Evolutionary conservation across 2,113 vertebrate species (phyloP), one percentile per base, ranked within the genome.

Genomic region (Rhinoderma darwinii): DNA sequence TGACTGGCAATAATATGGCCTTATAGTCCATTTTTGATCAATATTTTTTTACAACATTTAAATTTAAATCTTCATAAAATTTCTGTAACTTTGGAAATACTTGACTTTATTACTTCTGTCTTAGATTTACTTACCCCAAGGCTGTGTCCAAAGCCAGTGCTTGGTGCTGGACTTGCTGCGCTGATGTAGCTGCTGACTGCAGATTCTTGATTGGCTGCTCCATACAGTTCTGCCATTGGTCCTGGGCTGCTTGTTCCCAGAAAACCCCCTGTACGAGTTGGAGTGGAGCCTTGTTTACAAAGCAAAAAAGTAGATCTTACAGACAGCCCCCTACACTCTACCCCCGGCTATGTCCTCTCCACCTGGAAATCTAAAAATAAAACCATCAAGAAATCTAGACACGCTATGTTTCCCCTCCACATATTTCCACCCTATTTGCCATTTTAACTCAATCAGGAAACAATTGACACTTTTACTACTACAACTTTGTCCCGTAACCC

Each of bases 181-280:
- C 98, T 99, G 94, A 99, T 97, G 94, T 99, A 99, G 93, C 97
- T 99, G 95, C 98, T 98, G 92, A 99, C 96, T 39, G 97, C 97
- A 0, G 98, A 98, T 91, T 99, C 98, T 94, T 99, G 98, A 91
- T 95, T 96, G 93, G 98, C 96, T 0, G 96, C 94, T 86, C 97
- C 97, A 0, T 99, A 99, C 84, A 99, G 95, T 89, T 99, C 98
- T 0, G 98, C 97, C 97, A 99, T 99, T 1, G 98, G 97, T 74
- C 98, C 98, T 0, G 98, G 98, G 91, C 98, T 99, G 94, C 97
- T 99, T 76, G 98, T 98, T 86, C 98, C 97, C 91, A 99, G 95
- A 91, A 99, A 99, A 32, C 97, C 98, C 92, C 96, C 98, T 2
- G 98, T 94, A 92, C 98, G 97, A 92, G 96, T 98, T 1, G 96